Evolutionary conservation across 2,888 invertebrate genomes (phyloP), one percentile per base, ranked within the genome.

Genomic region (Octodonta nipae): DNA sequence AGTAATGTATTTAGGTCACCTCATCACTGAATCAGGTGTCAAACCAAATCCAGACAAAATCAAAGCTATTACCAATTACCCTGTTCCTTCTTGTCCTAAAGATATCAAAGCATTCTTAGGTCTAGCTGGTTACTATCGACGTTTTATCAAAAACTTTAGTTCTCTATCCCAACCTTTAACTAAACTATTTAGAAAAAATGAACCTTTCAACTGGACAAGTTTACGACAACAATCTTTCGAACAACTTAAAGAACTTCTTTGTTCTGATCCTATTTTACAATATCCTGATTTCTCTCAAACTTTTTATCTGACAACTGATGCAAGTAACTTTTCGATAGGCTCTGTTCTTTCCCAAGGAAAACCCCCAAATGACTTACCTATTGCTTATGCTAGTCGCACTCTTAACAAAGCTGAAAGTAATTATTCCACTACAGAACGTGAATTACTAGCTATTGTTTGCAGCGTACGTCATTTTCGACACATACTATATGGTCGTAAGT

Each of bases 391-490:
- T 3, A 46, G 46, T 14, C 30, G 56, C 36, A 52, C 52, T 1
- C 33, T 55, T 10, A 58, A 50, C 34, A 41, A 45, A 34, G 42
- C 46, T 0, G 55, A 58, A 47, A 17, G 15, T 4, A 60, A 56
- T 28, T 61, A 61, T 35, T 41, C 42, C 2, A 54, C 55, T 1
- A 58, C 44, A 1, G 58, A 63, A 43, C 47, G 46, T 26, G 58
- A 61, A 45, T 34, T 58, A 2, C 31, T 60, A 29, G 52, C 55
- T 1, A 55, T 62, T 5, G 43, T 60, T 3, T 58, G 52, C 50
- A 42, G 40, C 5, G 36, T 41, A 1, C 50, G 55, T 41, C 44
- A 56, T 35, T 61, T 29, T 17, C n/a, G 29, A 10, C 3, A 3
- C 2, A 16, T 16, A 6, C 16, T 58, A 2, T 56, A 47, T 33